Percentiles rank a stretch among this genome's conserved stretches.
Evolutionary conservation across 2,113 vertebrate genomes (phyloP).

Genomic region (Pycnonotus jocosus): DNA sequence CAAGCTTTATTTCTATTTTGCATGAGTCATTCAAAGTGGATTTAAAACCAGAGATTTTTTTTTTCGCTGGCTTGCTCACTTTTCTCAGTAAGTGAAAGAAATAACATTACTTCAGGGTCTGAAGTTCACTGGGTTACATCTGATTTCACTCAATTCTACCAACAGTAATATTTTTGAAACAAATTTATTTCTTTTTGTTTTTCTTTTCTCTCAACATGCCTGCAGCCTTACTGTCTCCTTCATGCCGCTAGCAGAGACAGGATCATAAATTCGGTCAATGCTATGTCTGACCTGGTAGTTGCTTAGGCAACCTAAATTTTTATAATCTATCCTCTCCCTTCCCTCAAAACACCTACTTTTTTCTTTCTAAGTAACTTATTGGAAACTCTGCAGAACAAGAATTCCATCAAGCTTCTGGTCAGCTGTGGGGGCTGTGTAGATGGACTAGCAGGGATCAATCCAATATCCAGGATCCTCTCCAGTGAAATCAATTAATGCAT

Average conservation of each 20-base stretch:
- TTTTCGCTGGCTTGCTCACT: not conserved
- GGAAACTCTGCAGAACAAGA: not conserved
- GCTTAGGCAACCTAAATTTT: not conserved
- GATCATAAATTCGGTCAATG: not conserved
- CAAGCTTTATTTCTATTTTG: not conserved
- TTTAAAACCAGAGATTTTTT: not conserved
- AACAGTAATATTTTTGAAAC: not conserved
- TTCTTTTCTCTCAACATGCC: not conserved
- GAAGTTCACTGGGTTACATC: slow-evolving; percentile 17
- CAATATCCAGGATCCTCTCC: not conserved
- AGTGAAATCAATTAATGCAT: not conserved
- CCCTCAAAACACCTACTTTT: not conserved
- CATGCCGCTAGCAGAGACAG: not conserved
- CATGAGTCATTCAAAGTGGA: not conserved
- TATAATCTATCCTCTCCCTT: not conserved
- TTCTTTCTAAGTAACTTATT: not conserved
- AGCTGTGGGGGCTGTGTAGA: not conserved
- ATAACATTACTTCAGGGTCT: not conserved
- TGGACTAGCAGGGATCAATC: not conserved
- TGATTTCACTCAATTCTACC: slow-evolving; percentile 7
- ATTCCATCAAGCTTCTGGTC: not conserved
- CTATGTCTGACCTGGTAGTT: not conserved
- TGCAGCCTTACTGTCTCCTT: slow-evolving; percentile 14
- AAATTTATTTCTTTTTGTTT: not conserved
- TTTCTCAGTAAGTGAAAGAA: not conserved